phyloP scores from a whole-genome alignment of 2,888 invertebrate species.

The Cataglyphis rosenhaueri region DNA sequence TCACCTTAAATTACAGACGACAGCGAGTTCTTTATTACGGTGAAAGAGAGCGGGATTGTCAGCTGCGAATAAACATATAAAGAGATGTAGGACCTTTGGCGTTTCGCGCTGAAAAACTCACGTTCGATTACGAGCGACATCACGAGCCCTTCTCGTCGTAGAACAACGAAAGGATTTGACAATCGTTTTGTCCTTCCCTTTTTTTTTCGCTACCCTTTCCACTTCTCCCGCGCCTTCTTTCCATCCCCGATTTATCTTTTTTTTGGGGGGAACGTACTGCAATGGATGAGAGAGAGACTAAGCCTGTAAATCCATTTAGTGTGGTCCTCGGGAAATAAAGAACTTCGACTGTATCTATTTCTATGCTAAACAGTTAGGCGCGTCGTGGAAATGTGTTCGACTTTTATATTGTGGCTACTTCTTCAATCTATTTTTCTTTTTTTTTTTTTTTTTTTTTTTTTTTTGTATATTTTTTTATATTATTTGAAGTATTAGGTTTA shows the following conservation, averaged over 20 bases:
- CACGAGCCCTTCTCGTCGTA: conserved; percentile 27
- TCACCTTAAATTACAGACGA: conserved; percentile 72
- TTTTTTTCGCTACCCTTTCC: conserved; percentile 1
- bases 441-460: background rate
- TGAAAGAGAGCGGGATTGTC: conserved; percentile 59
- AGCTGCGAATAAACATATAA: conserved; percentile 60
- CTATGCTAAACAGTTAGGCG: conserved; percentile 53
- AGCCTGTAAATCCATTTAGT: conserved; percentile 55
- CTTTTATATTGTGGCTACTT: conserved; percentile 21
- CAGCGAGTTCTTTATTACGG: conserved; percentile 68
- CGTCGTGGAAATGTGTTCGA: conserved; percentile 24
- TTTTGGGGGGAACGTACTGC: conserved; percentile 23
- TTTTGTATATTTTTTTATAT: background rate
- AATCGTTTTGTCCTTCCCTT: conserved; percentile 48
- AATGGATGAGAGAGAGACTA: conserved; percentile 15
- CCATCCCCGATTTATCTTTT: conserved; percentile 29
- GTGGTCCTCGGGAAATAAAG: conserved; percentile 37
- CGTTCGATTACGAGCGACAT: conserved; percentile 50
- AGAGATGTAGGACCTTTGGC: conserved; percentile 43
- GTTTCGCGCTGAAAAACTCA: conserved; percentile 31
- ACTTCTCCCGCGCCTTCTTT: background rate
- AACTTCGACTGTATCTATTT: conserved; percentile 44
- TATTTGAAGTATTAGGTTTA: background rate
- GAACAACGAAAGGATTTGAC: conserved; percentile 57
- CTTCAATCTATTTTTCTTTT: background rate